Evolutionary conservation across 1,140 invertebrate species (phyloP), one percentile per base, ranked within the genome.

Genomic region (Dendroctonus ponderosae): DNA sequence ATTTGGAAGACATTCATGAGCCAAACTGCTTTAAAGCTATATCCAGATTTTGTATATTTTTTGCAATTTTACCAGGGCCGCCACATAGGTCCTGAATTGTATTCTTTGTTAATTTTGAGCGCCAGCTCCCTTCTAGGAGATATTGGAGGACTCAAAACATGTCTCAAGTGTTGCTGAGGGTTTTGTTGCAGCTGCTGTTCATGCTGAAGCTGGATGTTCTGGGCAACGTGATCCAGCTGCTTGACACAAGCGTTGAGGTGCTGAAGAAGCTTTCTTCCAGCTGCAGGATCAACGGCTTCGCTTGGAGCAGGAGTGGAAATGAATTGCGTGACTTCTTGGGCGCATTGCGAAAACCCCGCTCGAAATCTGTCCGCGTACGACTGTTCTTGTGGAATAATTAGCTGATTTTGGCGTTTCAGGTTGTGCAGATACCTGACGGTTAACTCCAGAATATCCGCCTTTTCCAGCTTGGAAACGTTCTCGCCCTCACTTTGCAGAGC

Each of bases 361-460:
- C 89, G 85, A 82, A 94, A 96, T 68, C 92, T 86, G 76, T 94
- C 93, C 6, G 89, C 85, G 72, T 90, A 86, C 63, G 85, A 84
- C 51, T 85, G 83, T 6, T 88, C 86, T 70, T 85, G 87, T 37
- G 87, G 81, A 7, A 75, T 8, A 15, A 86, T 84, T 11, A 91
- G 81, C 54, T 87, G 83, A 59, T 88, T 85, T 77, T 91, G 89
- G 41, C 86, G 83, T 69, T 91, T 89, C 14, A 96, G 82, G 67
- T 88, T 91, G 80, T 94, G 91, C 70, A 98, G 81, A 76, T 96
- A 93, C 70, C 91, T 87, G 11, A 98, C 95, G 2, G 96, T 97
- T 79, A 97, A 82, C 78, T 98, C 96, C 68, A 98, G 84, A 75
- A 98, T 96, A 79, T 98, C 96, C 11, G 96, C 95, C 79, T 98